A percentile compares a stretch with the other conserved stretches of the same genome.
phyloP scores from a whole-genome alignment of 2,888 invertebrate species.

The Cecidostiba fungosa region DNA sequence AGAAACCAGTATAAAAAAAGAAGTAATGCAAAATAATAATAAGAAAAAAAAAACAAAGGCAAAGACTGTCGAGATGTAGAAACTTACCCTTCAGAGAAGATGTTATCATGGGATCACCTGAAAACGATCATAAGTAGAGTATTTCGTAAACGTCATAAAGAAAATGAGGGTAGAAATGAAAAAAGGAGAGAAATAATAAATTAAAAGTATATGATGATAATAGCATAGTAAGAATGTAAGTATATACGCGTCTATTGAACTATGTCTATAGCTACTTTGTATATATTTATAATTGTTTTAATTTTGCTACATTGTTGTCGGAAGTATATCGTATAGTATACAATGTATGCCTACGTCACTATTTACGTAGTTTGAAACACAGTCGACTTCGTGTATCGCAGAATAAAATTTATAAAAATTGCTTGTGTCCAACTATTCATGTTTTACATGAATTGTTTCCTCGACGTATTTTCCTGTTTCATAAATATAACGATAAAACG shows the following conservation, averaged over 20 bases:
- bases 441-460: neutral
- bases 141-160: constrained; percentile 70
- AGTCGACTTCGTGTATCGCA: too few relatives aligned
- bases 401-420: too few relatives aligned
- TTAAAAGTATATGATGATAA: constrained; percentile 22
- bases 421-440: too few relatives aligned
- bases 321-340: too few relatives aligned
- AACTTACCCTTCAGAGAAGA: constrained; percentile 80
- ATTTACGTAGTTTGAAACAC: too few relatives aligned
- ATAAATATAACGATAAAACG: too few relatives aligned
- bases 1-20: neutral
- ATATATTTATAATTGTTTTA: neutral
- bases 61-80: constrained; percentile 56
- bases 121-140: constrained; percentile 78
- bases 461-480: neutral
- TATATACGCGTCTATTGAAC: constrained; percentile 14
- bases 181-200: constrained; percentile 13
- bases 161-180: constrained; percentile 32
- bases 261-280: constrained; percentile 25
- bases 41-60: constrained; percentile 57
- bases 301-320: neutral
- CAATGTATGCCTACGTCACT: too few relatives aligned
- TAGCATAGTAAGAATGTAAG: constrained; percentile 33
- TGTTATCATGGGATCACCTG: constrained; percentile 80
- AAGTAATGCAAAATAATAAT: constrained; percentile 56